phyloP scores from a whole-genome alignment of 2,797 vertebrate species.

The Coracias cyanogaster region DNA sequence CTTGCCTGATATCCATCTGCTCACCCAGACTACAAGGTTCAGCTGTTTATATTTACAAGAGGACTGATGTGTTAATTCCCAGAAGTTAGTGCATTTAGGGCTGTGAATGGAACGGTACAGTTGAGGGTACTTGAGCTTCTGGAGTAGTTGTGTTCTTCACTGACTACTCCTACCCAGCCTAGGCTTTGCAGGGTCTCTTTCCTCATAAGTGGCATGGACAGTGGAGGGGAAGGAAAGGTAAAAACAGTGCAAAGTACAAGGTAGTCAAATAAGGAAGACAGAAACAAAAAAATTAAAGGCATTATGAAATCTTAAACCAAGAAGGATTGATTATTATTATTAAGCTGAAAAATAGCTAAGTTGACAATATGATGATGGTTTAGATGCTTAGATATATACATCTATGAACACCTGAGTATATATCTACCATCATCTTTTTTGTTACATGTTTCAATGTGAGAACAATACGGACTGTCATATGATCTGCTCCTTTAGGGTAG shows the following conservation, averaged over 20 bases:
- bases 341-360: not conserved
- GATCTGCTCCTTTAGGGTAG: not conserved
- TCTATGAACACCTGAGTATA: not conserved
- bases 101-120: not conserved
- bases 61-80: not conserved
- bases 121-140: not conserved
- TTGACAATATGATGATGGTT: not conserved
- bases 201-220: not conserved
- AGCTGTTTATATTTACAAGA: not conserved
- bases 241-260: not conserved
- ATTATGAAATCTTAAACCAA: not conserved
- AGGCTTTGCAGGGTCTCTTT: not conserved
- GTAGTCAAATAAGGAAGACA: not conserved
- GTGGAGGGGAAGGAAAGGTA: not conserved
- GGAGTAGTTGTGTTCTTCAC: not conserved
- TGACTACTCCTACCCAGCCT: not conserved
- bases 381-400: not conserved
- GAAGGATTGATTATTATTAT: not conserved
- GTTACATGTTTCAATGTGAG: not conserved
- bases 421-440: not conserved
- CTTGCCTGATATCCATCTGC: not conserved
- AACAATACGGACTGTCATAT: not conserved
- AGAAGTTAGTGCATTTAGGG: not conserved
- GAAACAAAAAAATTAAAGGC: not conserved
- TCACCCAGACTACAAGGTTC: not conserved